Evolutionary conservation across 2,888 invertebrate species (phyloP), one percentile per base, ranked within the genome.

Genomic region (Copidosoma aretas): DNA sequence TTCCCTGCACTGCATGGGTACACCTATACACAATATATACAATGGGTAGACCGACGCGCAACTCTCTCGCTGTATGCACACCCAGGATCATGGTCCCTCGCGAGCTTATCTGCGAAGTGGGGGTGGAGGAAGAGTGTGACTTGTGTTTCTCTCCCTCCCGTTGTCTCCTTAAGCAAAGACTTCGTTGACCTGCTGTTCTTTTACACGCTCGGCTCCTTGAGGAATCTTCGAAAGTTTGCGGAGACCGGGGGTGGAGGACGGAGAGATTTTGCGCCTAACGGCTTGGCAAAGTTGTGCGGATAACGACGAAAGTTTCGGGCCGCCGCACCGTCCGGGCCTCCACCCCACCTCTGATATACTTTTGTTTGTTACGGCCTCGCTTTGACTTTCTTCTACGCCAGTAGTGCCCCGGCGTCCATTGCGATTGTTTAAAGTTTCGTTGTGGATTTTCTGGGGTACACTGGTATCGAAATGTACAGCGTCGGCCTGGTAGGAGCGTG

Each of bases 181-280:
- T 32, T 32, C n/a, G n/a, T n/a, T 32, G 8, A 3, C 32, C 32
- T 32, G 32, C 32, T 32, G 32, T 32, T 32, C 22, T 17, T 24
- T 65, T 43, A 43, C n/a, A 25, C 19, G 19, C 49, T 19, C 32
- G 32, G 8, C 14, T 21, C 14, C 41, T 49, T 41, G 24, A 43
- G 24, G 46, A 59, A 58, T 67, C 46, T 62, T 62, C 32, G 32
- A 19, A 59, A 52, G 46, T 63, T 67, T 12, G 4, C 43, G 17
- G 8, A 12, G n/a, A n/a, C n/a, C n/a, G n/a, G n/a, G n/a, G n/a
- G n/a, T n/a, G 15, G 17, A 14, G 43, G n/a, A 22, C 22, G 8
- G 10, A n/a, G 15, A 46, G 54, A 62, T 51, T 60, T 60, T 51
- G 51, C 19, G 19, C 32, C 14, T 19, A 19, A 12, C 17, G 41